Evolutionary conservation across 1,140 invertebrate genomes (phyloP).

Genomic region (Zaprionus kolodkinae): DNA sequence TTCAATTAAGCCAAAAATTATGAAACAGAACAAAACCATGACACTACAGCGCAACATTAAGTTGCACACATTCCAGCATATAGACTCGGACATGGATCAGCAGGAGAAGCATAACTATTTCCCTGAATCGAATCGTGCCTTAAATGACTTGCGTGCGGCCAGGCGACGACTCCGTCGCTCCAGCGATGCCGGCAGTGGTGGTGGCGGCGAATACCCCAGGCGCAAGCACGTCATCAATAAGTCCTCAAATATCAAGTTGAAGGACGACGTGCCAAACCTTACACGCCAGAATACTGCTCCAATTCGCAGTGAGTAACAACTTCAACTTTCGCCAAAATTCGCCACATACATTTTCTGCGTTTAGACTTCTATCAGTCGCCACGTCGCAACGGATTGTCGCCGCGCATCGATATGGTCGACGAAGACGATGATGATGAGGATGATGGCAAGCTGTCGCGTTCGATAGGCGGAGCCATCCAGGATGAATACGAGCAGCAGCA

Average conservation of each 20-base stretch:
- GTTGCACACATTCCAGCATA: constrained; percentile 5
- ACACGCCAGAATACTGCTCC: not conserved
- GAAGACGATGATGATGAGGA: constrained; percentile 41
- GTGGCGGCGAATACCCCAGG: not conserved
- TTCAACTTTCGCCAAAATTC: not conserved
- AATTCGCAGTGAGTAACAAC: constrained; percentile 28
- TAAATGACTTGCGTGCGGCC: not conserved
- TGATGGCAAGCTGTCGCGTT: constrained; percentile 11
- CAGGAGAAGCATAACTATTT: constrained; percentile 49
- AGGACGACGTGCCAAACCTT: constrained; percentile 3
- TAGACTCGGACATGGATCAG: constrained; percentile 32
- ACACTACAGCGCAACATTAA: constrained; percentile 17
- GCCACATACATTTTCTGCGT: not conserved
- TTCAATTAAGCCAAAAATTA: constrained; percentile 3
- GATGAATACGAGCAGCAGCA: constrained; percentile 16
- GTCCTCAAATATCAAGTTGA: not conserved
- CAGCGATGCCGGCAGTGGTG: constrained; percentile 11
- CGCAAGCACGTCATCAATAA: constrained; percentile 28
- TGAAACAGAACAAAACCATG: constrained; percentile 20
- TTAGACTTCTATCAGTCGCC: constrained; percentile 45
- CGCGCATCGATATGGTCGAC: constrained; percentile 29
- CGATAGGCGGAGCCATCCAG: constrained; percentile 19
- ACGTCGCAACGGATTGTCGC: constrained; percentile 60
- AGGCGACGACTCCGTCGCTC: constrained; percentile 10
- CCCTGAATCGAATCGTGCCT: constrained; percentile 35